Conservation (phyloP, 1,140 invertebrate species). For the Ptiloglossa arizonensis region DNA sequence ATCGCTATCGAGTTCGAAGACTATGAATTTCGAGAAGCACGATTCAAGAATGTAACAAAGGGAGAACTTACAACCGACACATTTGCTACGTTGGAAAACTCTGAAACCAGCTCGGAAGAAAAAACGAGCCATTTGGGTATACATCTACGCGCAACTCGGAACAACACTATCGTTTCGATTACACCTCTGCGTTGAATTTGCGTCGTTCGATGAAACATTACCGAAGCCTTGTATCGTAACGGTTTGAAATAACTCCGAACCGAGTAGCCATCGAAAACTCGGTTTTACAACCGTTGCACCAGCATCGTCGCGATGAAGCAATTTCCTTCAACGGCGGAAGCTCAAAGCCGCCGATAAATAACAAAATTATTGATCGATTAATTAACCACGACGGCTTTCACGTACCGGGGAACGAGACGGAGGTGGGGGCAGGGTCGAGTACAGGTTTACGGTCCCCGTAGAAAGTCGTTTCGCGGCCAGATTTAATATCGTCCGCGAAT, state of each 20-base stretch:
- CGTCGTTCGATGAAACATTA: too few species aligned
- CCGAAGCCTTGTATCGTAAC: too few species aligned
- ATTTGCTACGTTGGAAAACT: too few species aligned
- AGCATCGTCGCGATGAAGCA: neutral
- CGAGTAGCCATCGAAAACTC: conserved; percentile 1
- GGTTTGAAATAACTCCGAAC: neutral
- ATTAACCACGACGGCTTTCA: neutral
- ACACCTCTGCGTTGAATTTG: too few species aligned
- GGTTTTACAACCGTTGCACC: neutral
- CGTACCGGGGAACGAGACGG: neutral
- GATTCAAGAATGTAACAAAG: too few species aligned
- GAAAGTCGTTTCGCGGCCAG: conserved; percentile 1
- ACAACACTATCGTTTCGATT: too few species aligned
- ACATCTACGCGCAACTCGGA: too few species aligned
- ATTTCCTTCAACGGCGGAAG: conserved; percentile 23
- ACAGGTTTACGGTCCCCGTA: conserved; percentile 32
- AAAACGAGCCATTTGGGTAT: too few species aligned
- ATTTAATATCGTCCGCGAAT: conserved; percentile 30
- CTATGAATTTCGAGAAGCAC: too few species aligned
- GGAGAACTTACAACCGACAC: too few species aligned
- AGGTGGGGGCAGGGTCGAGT: neutral
- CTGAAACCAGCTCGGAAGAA: too few species aligned
- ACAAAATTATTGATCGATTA: conserved; percentile 42
- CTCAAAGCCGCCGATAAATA: conserved; percentile 24
- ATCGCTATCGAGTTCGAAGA: too few species aligned